Conservation (phyloP, 1,140 invertebrate genomes). For the Megalopta genalis region DNA sequence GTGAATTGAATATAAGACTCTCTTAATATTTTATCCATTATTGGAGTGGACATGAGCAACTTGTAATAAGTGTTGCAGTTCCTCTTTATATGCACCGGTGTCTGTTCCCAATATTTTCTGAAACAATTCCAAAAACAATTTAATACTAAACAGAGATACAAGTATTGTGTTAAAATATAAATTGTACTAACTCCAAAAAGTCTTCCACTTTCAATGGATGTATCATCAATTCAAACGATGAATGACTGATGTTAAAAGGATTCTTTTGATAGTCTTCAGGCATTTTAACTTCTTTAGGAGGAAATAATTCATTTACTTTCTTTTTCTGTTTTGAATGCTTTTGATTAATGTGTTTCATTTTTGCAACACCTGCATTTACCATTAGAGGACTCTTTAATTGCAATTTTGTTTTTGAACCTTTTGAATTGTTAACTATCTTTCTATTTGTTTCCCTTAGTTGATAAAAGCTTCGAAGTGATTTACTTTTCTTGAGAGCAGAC, state of each 20-base stretch:
- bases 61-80: slow-evolving; percentile 85
- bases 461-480: neutral
- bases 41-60: slow-evolving; percentile 86
- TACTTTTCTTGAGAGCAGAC: slow-evolving; percentile 3
- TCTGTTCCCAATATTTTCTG: slow-evolving; percentile 88
- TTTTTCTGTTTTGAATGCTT: slow-evolving; percentile 10
- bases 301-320: neutral
- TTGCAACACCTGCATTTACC: neutral
- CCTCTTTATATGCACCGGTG: slow-evolving; percentile 87
- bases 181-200: slow-evolving; percentile 83
- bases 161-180: neutral
- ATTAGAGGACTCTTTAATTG: slow-evolving; percentile 1
- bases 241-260: slow-evolving; percentile 82
- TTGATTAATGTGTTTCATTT: slow-evolving; percentile 1
- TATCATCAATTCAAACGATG: slow-evolving; percentile 86
- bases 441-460: neutral
- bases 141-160: slow-evolving; percentile 32
- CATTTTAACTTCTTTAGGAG: neutral
- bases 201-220: slow-evolving; percentile 83
- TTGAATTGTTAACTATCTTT: neutral
- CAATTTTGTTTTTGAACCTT: neutral
- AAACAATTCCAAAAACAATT: slow-evolving; percentile 51
- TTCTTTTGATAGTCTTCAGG: slow-evolving; percentile 55
- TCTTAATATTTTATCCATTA: slow-evolving; percentile 89
- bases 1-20: slow-evolving; percentile 88